Conservation (phyloP, 1,140 invertebrate species). For the Argopecten irradians region DNA sequence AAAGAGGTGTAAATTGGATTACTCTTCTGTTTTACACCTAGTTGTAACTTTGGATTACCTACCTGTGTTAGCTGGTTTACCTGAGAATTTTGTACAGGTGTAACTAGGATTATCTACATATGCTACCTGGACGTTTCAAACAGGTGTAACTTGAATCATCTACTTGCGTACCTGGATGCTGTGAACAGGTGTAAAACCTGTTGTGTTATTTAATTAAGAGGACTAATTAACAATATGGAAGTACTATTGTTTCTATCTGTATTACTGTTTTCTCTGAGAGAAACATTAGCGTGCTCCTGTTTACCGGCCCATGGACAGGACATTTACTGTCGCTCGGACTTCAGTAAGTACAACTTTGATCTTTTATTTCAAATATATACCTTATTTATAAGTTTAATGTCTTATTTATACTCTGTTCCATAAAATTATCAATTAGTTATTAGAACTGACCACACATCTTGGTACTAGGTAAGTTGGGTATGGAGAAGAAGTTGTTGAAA, state of each 20-base stretch:
- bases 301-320: conserved; percentile 42
- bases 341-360: conserved; percentile 42
- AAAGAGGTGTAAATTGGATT: too few relatives aligned
- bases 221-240: not conserved
- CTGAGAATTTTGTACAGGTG: too few relatives aligned
- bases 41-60: not conserved
- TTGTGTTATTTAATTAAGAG: not conserved
- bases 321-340: conserved; percentile 42
- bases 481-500: too few relatives aligned
- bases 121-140: not conserved
- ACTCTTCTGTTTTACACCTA: not conserved
- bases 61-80: not conserved
- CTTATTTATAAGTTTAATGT: too few relatives aligned
- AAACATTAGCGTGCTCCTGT: conserved; percentile 44
- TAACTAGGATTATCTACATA: too few relatives aligned
- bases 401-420: too few relatives aligned
- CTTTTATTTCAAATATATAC: too few relatives aligned
- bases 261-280: not conserved
- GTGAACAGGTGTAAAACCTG: not conserved
- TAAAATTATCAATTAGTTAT: too few relatives aligned
- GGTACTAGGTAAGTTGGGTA: too few relatives aligned
- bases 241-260: not conserved
- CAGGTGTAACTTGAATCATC: not conserved
- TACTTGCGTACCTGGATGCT: not conserved
- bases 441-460: too few relatives aligned